Evolutionary conservation across 64 coral and sea anemone genomes (phyloP).

Genomic region (Stylophora pistillata): DNA sequence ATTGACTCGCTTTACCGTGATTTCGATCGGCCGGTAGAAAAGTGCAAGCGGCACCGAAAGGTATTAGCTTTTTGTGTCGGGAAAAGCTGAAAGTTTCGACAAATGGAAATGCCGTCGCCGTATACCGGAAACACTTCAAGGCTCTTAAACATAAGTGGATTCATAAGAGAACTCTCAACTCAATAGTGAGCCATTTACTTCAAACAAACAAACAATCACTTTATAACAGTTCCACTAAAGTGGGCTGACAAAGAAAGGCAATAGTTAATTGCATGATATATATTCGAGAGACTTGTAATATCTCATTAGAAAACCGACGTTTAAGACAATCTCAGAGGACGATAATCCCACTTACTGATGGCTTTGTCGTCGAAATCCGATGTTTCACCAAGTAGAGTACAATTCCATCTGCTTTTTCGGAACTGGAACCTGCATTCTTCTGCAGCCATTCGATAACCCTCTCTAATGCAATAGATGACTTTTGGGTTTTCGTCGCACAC

Average conservation of each 20-base stretch:
- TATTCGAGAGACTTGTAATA: neutral
- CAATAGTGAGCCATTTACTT: conserved; percentile 21
- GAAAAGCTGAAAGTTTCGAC: neutral
- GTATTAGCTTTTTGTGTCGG: neutral
- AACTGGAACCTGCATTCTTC: conserved; percentile 89
- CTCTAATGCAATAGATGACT: conserved; percentile 29
- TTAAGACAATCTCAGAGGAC: neutral
- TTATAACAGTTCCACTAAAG: neutral
- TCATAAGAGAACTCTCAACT: neutral
- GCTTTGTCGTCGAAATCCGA: conserved; percentile 61
- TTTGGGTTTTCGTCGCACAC: conserved; percentile 39
- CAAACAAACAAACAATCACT: conserved; percentile 42
- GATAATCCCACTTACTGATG: conserved; percentile 61
- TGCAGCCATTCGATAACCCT: conserved; percentile 51
- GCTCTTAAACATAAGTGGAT: conserved; percentile 16
- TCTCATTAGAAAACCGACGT: neutral
- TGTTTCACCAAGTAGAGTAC: conserved; percentile 45
- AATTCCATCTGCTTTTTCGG: conserved; percentile 92
- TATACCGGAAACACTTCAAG: neutral
- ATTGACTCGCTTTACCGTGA: too few relatives aligned
- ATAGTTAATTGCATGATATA: neutral
- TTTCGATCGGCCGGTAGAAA: too few relatives aligned
- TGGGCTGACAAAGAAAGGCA: neutral
- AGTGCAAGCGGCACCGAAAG: neutral
- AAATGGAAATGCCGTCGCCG: neutral